phyloP scores from a whole-genome alignment of 2,888 invertebrate species.

The Eurytoma adleriae region DNA sequence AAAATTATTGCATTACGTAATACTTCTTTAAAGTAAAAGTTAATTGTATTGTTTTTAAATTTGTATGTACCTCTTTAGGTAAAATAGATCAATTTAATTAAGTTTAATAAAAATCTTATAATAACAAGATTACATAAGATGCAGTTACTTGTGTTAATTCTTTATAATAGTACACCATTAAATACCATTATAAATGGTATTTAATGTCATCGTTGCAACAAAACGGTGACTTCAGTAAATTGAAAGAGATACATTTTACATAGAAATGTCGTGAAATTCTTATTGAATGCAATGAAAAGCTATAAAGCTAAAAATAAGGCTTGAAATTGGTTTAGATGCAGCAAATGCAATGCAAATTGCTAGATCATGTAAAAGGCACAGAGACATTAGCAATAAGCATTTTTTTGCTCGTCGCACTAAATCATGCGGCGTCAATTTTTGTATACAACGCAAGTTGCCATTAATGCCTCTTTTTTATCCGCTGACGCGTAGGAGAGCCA shows the following conservation, averaged over 20 bases:
- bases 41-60: no score
- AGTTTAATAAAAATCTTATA: no score
- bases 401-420: conserved; percentile 27
- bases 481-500: conserved; percentile 40
- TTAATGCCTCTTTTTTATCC: not conserved
- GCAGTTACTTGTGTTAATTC: no score
- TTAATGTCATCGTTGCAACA: no score
- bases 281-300: conserved; percentile 2
- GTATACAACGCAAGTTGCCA: conserved; percentile 28
- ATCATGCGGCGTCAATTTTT: conserved; percentile 50
- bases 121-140: no score
- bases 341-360: not conserved
- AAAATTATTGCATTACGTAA: no score
- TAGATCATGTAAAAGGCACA: not conserved
- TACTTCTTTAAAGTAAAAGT: no score
- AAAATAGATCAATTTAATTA: no score
- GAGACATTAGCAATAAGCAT: conserved; percentile 44
- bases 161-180: no score
- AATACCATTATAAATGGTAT: no score
- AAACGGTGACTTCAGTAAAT: conserved; percentile 29
- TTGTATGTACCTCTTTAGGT: no score
- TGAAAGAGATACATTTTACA: conserved; percentile 36
- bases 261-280: not conserved
- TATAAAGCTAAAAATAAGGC: not conserved
- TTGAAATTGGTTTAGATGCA: not conserved